Evolutionary conservation across 1,140 invertebrate species (phyloP).

Genomic region (Aricia agestis): DNA sequence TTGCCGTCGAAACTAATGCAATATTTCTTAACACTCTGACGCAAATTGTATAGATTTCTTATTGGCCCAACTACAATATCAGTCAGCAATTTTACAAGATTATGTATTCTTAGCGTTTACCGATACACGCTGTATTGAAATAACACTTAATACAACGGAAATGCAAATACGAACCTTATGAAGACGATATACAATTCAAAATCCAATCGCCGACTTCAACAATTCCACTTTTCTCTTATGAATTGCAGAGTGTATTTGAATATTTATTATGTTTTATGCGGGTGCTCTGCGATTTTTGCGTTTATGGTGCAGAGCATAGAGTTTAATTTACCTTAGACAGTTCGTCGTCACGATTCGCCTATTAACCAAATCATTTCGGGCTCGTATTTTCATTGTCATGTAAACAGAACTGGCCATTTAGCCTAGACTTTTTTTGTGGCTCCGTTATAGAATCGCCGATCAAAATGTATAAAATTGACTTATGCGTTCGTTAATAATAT

Average conservation of each 20-base stretch:
- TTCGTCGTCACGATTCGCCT: neutral
- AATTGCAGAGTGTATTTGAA: constrained; percentile 24
- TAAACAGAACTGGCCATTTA: no score
- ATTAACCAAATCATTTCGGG: constrained; percentile 5
- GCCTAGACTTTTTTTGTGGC: no score
- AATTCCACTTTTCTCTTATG: constrained; percentile 19
- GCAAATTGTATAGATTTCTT: no score
- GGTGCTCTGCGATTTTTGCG: constrained; percentile 3
- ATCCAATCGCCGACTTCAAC: neutral
- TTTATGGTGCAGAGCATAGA: neutral
- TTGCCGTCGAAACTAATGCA: no score
- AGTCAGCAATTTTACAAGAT: neutral
- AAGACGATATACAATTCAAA: constrained; percentile 8
- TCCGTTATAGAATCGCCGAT: no score
- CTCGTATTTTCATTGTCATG: constrained; percentile 15
- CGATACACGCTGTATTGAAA: neutral
- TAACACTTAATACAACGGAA: neutral
- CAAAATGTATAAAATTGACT: no score
- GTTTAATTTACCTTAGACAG: constrained; percentile 7
- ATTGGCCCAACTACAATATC: neutral
- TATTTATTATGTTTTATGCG: constrained; percentile 29
- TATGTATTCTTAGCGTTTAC: neutral
- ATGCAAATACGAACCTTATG: neutral
- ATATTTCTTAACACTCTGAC: no score
- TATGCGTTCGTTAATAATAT: no score